Evolutionary conservation across 2,113 vertebrate genomes (phyloP), one percentile per base, ranked within the genome.

Genomic region (Manacus vitellinus): DNA sequence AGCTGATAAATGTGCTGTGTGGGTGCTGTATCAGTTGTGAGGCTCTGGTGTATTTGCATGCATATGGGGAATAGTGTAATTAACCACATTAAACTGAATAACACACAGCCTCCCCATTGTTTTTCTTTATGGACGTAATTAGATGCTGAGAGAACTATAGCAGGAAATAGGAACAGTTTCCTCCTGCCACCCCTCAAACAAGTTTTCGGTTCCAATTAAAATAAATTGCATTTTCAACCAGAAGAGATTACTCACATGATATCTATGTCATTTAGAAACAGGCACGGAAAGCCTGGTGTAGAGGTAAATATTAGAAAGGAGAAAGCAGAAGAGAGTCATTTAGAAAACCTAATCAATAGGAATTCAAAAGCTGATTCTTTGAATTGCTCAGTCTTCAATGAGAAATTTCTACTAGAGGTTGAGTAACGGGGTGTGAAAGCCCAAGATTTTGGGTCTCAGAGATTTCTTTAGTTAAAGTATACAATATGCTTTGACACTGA

Each of bases 121-220:
- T 86, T 63, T 58, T 85, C 75, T 88, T 96, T 85, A 70, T 84
- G 71, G 58, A 37, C 92, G 41, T 82, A 91, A 95, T 94, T 94
- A 93, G 95, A 92, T 88, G 83, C 80, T 43, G 58, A 92, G 90
- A 90, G 61, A 89, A 84, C 74, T 92, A 81, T 82, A 92, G 46
- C 61, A 87, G 73, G 88, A 91, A 94, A 91, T 81, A 80, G 84
- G 72, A 95, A 80, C 87, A 44, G 72, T 74, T 97, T 96, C 92
- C 85, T 95, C n/a, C 47, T 94, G 82, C 72, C 67, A 82, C 95
- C 92, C 91, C 73, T 77, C 63, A 91, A 96, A 94, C 74, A 77
- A 92, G 79, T 91, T 97, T 95, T 88, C 70, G 74, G 65, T 90
- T 97, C 95, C 96, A 96, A 92, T 97, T 97, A 96, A 95, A 95